Evolutionary conservation across 2,888 invertebrate genomes (phyloP).

Genomic region (Pollenia amentaria): DNA sequence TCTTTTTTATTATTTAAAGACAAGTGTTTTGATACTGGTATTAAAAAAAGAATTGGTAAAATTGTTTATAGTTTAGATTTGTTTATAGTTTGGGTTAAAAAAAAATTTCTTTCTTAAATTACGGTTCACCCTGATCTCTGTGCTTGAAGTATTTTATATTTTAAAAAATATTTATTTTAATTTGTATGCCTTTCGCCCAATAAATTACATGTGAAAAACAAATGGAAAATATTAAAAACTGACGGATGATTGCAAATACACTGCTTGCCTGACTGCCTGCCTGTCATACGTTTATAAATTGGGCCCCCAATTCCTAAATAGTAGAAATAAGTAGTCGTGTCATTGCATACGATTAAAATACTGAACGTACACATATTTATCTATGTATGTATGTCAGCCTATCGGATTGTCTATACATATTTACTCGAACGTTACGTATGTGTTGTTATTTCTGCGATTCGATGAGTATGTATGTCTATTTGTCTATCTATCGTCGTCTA

Average conservation of each 20-base stretch:
- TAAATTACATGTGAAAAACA: conserved; percentile 80
- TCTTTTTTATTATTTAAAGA: too few relatives aligned
- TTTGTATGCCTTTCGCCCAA: conserved; percentile 75
- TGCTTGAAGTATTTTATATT: conserved; percentile 12
- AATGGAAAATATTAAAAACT: conserved; percentile 83
- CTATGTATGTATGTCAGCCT: conserved; percentile 5
- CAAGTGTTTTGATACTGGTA: too few relatives aligned
- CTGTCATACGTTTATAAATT: conserved; percentile 70
- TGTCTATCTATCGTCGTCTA: conserved; percentile 59
- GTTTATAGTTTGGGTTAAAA: too few relatives aligned
- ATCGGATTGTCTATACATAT: conserved; percentile 39
- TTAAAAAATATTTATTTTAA: conserved; percentile 3
- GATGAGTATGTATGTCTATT: conserved; percentile 47
- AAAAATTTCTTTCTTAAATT: neutral
- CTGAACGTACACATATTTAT: conserved; percentile 24
- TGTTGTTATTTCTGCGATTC: conserved; percentile 30
- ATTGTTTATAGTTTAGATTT: too few relatives aligned
- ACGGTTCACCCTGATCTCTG: neutral
- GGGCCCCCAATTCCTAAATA: conserved; percentile 65
- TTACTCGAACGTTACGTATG: conserved; percentile 12
- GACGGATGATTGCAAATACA: conserved; percentile 79
- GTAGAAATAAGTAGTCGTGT: conserved; percentile 50
- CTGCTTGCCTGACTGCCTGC: conserved; percentile 65
- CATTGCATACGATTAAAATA: conserved; percentile 51
- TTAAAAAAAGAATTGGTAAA: too few relatives aligned